Evolutionary conservation across 2,113 vertebrate genomes (phyloP), one percentile per base, ranked within the genome.

Genomic region (Ariopsis seemanni): DNA sequence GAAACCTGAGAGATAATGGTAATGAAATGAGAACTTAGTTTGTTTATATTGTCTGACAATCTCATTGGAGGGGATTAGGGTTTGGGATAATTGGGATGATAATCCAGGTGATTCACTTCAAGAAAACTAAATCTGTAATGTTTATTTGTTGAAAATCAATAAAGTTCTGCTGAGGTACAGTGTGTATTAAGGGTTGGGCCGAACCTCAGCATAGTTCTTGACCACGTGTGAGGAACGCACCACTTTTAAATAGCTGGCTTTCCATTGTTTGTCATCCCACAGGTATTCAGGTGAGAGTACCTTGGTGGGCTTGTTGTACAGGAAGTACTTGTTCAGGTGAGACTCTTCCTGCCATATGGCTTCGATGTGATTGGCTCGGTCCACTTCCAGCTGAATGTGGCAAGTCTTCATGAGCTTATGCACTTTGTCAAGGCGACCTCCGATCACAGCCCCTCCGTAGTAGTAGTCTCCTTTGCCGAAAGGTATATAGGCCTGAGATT

Each of bases 301-400:
- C 20, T 77, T 77, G 75, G 50, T 78, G 75, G 50, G 75, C 2
- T 77, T 77, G 48, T 77, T 77, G 74, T 77, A 53, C 74, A 77
- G 74, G 22, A 77, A 77, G 48, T 77, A 77, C 74, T n/a, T 77
- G 22, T 77, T 77, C 20, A 77, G 48, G 34, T 77, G 74, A 77
- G 74, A 77, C 74, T 77, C 74, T 6, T 77, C 74, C 74, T 77
- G 74, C 74, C 74, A 77, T 52, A 14, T 0, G 1, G 75, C 50
- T 78, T 53, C 75, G 6, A 78, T 55, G 5, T 78, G 10, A 55
- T 78, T 78, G 22, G 75, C 50, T 78, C 75, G 50, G 25, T 78
- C 75, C 52, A 27, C 52, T 17, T 78, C 75, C 48, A 78, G 14
- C 11, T 78, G 11, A 50, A n/a, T 55, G 50, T 25, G 75, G 6